These are phyloP conservation scores for Anolis carolinensis DNA, from an alignment of 2,113 vertebrate genomes.

Conservation along the genomic window DNA sequence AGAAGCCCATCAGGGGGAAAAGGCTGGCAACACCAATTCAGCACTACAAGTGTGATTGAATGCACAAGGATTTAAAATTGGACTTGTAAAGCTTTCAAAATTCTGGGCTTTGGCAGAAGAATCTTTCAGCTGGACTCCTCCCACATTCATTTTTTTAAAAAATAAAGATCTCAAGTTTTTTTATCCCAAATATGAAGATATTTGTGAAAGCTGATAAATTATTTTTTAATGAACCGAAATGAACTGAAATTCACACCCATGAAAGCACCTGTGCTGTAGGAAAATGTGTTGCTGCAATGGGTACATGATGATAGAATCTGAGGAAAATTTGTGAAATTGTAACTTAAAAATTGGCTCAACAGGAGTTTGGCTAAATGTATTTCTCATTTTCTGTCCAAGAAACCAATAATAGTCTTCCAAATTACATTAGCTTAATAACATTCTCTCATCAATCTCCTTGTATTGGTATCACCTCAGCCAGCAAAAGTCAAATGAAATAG, in stretches of 20 bases:
- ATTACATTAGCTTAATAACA: not conserved
- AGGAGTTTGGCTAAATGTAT: not conserved
- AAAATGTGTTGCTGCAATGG: not conserved
- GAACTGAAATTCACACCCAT: not conserved
- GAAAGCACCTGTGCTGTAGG: not conserved
- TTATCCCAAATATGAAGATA: too few relatives aligned
- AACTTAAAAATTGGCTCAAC: not conserved
- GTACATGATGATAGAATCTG: not conserved
- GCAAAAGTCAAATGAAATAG: not conserved
- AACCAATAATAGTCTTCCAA: not conserved
- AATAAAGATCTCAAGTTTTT: too few relatives aligned
- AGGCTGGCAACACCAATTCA: too few relatives aligned
- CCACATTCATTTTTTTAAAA: too few relatives aligned
- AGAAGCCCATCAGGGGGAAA: too few relatives aligned
- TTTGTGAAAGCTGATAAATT: too few relatives aligned
- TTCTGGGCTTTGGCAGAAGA: too few relatives aligned
- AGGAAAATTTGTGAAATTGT: not conserved
- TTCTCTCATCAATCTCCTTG: not conserved
- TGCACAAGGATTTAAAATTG: too few relatives aligned
- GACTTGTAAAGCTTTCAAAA: too few relatives aligned
- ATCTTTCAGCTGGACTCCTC: too few relatives aligned
- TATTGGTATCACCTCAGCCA: not conserved
- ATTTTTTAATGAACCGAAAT: too few relatives aligned
- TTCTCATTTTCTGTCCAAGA: not conserved
- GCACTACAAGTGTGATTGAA: too few relatives aligned